Conservation (phyloP, 2,797 vertebrate genomes). For the Antrozous pallidus region DNA sequence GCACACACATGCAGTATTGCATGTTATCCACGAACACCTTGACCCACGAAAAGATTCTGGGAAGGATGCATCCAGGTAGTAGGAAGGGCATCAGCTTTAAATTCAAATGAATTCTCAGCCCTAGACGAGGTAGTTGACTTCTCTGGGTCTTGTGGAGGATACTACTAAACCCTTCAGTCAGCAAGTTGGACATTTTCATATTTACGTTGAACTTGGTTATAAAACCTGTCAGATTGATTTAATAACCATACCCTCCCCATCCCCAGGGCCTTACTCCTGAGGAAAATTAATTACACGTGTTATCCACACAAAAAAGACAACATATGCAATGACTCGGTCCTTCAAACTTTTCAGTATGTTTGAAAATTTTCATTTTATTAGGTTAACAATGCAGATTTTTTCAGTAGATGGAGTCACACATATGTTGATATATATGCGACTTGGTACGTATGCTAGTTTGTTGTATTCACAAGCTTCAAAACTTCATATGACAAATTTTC, state of each 20-base stretch:
- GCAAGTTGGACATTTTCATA: neutral
- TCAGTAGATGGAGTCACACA: too few species aligned
- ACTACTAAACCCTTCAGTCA: neutral
- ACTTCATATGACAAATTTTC: too few species aligned
- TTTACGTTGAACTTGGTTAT: neutral
- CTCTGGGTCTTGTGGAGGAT: neutral
- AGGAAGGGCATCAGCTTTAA: neutral
- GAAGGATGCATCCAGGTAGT: neutral
- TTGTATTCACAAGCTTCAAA: too few species aligned
- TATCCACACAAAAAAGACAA: neutral
- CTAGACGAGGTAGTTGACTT: neutral
- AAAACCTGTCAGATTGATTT: neutral
- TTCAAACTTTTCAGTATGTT: neutral
- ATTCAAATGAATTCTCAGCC: neutral
- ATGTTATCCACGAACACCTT: neutral
- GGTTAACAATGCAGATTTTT: too few species aligned
- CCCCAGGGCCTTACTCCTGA: neutral
- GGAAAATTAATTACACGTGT: conserved; percentile 33
- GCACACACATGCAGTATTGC: neutral
- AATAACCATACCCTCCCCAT: neutral
- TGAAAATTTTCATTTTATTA: neutral
- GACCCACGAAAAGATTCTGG: neutral
- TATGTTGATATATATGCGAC: too few species aligned
- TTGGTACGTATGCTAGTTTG: too few species aligned
- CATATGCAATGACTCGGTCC: neutral